Conservation (phyloP, 1,140 invertebrate genomes). For the Platyscapa corneri region DNA sequence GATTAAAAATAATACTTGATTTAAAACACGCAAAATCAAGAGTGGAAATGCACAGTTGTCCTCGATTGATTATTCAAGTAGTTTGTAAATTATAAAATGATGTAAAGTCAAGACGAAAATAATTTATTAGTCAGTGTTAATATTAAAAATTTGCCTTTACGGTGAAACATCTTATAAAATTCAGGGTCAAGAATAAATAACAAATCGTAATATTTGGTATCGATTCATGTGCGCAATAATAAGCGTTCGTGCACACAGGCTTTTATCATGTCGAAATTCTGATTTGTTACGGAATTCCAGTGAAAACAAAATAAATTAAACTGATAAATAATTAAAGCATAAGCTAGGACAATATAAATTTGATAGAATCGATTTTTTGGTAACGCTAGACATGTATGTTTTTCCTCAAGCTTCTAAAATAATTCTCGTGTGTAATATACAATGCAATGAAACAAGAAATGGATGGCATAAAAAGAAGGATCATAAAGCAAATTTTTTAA, state of each 20-base stretch:
- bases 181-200: background rate
- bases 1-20: background rate
- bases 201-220: background rate
- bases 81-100: background rate
- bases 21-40: background rate
- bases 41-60: background rate
- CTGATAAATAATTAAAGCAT: too few species aligned
- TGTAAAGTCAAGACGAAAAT: background rate
- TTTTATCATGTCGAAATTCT: background rate
- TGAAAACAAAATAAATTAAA: too few species aligned
- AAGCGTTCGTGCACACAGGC: background rate
- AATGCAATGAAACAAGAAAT: background rate
- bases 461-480: background rate
- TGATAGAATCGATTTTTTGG: slow-evolving; percentile 31
- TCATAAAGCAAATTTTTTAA: too few species aligned
- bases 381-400: background rate
- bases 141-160: slow-evolving; percentile 1
- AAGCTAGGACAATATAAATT: slow-evolving; percentile 5
- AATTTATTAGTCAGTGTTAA: background rate
- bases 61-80: background rate
- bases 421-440: background rate
- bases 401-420: background rate
- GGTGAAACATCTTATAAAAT: slow-evolving; percentile 13
- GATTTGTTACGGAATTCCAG: too few species aligned
- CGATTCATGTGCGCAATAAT: background rate